Base-by-base conservation (phyloP, 2,888 invertebrate species). In the Brachyptera putata region DNA sequence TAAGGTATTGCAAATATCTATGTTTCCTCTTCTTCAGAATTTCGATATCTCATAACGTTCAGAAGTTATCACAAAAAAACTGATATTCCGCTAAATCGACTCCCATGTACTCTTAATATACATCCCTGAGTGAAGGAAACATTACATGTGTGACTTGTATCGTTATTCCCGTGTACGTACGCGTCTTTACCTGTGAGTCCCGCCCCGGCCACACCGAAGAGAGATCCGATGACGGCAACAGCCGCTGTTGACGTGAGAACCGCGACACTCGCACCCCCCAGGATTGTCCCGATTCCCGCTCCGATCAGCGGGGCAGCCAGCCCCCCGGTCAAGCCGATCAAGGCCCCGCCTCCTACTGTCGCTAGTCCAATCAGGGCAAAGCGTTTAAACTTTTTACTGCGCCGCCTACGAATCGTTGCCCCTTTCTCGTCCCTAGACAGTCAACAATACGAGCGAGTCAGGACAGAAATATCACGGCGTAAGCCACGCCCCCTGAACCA, bases 181-280 rank as follows among this genome's bases (percentile, higher is more conserved):
- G n/a, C n/a, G n/a, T n/a, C 46, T 49, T 39, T 65, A 74, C 83
- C 83, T 64, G 83, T 79, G 16, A 86, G 74, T 21, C 85, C 84
- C 43, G 84, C 86, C 25, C 86, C 86, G 34, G 85, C 84, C 2
- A 82, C 82, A 3, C 85, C 85, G 73, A 85, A 85, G 61, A 85
- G 70, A 1, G 83, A 83, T 1, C 84, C 83, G 48, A 85, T 69
- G 56, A 79, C 74, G 2, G 80, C 79, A 11, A 76, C 73, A n/a
- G 80, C 81, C 13, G 80, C 76, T 1, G 77, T 74, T 3, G 78
- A 77, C 14, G 78, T 74, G 30, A 80, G 70, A 13, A 79, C 77
- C n/a, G 79, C 77, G 11, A 77, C 78, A 57, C 72, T 69, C 7
- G 70, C 69, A 25, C 68, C 70, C 18, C 78, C 77, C 50, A 79